Evolutionary conservation across 2,797 vertebrate genomes (phyloP).

Genomic region (Brachyrhaphis roseni): DNA sequence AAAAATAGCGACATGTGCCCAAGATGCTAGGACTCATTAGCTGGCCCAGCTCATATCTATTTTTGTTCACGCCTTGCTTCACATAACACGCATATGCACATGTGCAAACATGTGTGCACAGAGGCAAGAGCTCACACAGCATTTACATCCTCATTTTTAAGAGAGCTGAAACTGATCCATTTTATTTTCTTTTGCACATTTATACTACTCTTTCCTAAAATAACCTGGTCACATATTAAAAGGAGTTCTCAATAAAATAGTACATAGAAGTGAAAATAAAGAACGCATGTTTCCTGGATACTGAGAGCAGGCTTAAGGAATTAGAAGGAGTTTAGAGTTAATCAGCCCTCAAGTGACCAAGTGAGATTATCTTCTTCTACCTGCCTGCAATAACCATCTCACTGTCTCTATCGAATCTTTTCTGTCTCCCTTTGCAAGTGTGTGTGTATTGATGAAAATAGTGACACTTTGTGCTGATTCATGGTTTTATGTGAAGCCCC

Average conservation of each 20-base stretch:
- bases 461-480: slow-evolving; percentile 72
- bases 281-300: slow-evolving; percentile 72
- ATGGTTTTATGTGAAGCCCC: slow-evolving; percentile 60
- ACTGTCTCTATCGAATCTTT: slow-evolving; percentile 42
- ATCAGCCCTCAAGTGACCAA: slow-evolving; percentile 76
- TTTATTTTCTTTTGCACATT: slow-evolving; percentile 11
- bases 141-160: neutral
- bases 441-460: slow-evolving; percentile 40
- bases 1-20: slow-evolving; percentile 73
- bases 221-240: neutral
- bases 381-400: slow-evolving; percentile 57
- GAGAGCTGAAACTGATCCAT: neutral
- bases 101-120: slow-evolving; percentile 26
- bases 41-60: slow-evolving; percentile 69
- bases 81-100: slow-evolving; percentile 33
- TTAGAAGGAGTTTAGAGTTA: slow-evolving; percentile 81
- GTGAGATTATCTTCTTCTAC: slow-evolving; percentile 77
- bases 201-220: neutral
- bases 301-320: slow-evolving; percentile 75
- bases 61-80: slow-evolving; percentile 49
- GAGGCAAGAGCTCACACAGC: neutral
- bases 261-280: slow-evolving; percentile 37
- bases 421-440: slow-evolving; percentile 11
- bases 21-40: slow-evolving; percentile 72
- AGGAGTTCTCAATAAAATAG: slow-evolving; percentile 16